Base-by-base conservation (phyloP, 2,797 vertebrate genomes). In the Microctenopoma steveboyesi region DNA sequence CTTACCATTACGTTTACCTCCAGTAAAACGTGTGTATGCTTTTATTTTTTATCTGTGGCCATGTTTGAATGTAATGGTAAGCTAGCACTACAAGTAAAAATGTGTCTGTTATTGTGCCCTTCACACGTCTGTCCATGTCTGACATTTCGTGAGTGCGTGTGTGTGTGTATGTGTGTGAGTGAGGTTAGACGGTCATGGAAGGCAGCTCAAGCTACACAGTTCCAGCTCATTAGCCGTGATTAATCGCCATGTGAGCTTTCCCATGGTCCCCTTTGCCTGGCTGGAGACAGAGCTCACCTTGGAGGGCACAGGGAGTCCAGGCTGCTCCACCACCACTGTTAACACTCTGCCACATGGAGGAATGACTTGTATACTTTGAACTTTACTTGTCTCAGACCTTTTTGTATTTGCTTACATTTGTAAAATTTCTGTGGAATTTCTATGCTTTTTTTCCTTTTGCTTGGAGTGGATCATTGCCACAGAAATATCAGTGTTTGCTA, bases 201-300 rank as follows among this genome's bases (percentile, higher is more conserved):
- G 88, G 90, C 92, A 87, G 89, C 79, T 86, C 74, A 72, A 85
- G 88, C 91, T 90, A 84, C 92, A 92, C 79, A 0, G 92, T 93
- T 93, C 93, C 92, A 93, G 93, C 91, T 95, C 94, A 94, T 92
- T 95, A 94, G 92, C 81, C 83, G 89, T 95, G 92, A 95, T 95
- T 95, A 95, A 95, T 92, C 88, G 91, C 80, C 89, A 45, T 88
- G 88, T 83, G 86, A 89, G 92, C 87, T 93, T 94, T 92, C 93
- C 92, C 88, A 92, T 93, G 93, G 92, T 93, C 93, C 92, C 88
- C 93, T 92, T 83, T 87, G 92, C 89, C 88, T 89, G 81, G 74
- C 22, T 86, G 85, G 86, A 90, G 89, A 89, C 85, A 82, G 82
- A 92, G 91, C 87, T 95, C 92, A 93, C 91, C 92, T 94, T 91